Evolutionary conservation across 2,888 invertebrate species (phyloP).

Genomic region (Dicyrtoma fusca): DNA sequence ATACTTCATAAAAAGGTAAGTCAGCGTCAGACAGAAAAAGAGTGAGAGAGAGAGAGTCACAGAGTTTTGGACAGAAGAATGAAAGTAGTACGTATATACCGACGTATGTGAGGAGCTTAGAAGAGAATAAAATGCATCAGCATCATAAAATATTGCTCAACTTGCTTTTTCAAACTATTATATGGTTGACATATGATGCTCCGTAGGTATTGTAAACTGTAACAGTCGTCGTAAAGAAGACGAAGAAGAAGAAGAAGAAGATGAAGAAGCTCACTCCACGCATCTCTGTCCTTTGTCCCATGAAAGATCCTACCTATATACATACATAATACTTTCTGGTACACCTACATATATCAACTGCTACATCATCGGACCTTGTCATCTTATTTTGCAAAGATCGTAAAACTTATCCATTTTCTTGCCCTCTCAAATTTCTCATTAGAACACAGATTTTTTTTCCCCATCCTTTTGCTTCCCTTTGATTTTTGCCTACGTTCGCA

Average conservation of each 20-base stretch:
- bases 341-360: background rate
- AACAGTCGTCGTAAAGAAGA: no score
- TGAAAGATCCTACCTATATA: no score
- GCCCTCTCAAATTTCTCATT: slow-evolving; percentile 18
- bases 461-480: slow-evolving; percentile 2
- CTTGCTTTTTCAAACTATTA: slow-evolving; percentile 15
- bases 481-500: no score
- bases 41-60: no score
- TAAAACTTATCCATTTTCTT: slow-evolving; percentile 3
- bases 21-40: no score
- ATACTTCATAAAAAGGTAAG: no score
- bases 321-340: no score
- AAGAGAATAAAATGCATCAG: slow-evolving; percentile 17
- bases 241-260: no score
- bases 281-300: no score
- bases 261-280: no score
- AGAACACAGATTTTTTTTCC: slow-evolving; percentile 5
- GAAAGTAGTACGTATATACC: background rate
- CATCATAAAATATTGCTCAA: slow-evolving; percentile 22
- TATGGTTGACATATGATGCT: slow-evolving; percentile 15
- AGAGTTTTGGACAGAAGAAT: no score
- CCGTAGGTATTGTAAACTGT: background rate
- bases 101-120: background rate
- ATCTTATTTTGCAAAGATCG: slow-evolving; percentile 3
- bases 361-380: no score